Conservation (phyloP, 2,113 vertebrate species). For the Raphicerus campestris region DNA sequence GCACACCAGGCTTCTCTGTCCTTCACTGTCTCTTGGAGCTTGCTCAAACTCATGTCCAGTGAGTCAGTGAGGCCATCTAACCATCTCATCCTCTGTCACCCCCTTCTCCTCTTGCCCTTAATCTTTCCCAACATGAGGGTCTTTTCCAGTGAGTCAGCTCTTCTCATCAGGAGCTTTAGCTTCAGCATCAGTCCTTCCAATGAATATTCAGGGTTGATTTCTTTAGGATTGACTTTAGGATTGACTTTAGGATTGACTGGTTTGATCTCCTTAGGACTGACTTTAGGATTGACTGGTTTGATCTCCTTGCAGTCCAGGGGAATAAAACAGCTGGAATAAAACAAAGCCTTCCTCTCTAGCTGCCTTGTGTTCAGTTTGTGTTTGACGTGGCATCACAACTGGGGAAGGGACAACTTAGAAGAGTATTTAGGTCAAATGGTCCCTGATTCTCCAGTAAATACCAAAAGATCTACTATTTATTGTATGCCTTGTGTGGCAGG, state of each 20-base stretch:
- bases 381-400: neutral
- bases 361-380: neutral
- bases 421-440: neutral
- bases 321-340: neutral
- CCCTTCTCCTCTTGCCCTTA: neutral
- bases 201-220: neutral
- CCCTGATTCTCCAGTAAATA: neutral
- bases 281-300: no score
- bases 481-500: neutral
- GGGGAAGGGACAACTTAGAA: neutral
- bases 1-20: neutral
- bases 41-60: neutral
- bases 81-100: neutral
- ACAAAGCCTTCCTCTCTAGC: neutral
- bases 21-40: neutral
- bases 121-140: neutral
- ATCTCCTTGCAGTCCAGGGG: neutral
- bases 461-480: neutral
- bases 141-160: neutral
- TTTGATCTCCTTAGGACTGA: no score
- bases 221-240: no score
- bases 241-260: no score
- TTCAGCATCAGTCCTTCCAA: neutral
- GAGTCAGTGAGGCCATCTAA: neutral
- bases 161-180: neutral